Evolutionary conservation across 2,797 vertebrate genomes (phyloP).

Genomic region (Sebastes jordani): DNA sequence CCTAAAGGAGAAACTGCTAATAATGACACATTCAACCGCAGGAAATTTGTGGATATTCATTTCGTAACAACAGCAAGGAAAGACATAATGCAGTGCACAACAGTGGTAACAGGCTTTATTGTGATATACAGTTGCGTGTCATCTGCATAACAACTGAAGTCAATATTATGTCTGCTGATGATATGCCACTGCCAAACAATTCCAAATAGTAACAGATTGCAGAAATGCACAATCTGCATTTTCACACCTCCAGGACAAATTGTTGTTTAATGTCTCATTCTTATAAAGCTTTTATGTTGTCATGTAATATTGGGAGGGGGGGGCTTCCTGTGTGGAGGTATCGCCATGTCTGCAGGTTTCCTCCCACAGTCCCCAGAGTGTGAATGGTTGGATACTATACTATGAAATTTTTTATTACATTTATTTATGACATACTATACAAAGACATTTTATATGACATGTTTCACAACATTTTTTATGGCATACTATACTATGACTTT

Average conservation of each 20-base stretch:
- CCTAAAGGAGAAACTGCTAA: neutral
- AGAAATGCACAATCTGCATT: neutral
- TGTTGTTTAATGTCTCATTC: no score
- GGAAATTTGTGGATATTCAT: neutral
- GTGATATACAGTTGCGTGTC: neutral
- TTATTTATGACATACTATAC: neutral
- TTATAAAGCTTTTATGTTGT: neutral
- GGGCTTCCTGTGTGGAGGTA: neutral
- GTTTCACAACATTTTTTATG: neutral
- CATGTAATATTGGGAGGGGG: fast-evolving
- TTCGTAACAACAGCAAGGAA: neutral
- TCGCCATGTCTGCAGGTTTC: neutral
- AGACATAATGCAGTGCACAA: neutral
- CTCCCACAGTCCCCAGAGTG: neutral
- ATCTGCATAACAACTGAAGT: neutral
- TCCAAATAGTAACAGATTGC: neutral
- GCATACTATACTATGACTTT: neutral
- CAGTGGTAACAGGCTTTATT: neutral
- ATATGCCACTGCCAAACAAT: neutral
- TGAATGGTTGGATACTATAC: constrained; percentile 9
- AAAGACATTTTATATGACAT: neutral
- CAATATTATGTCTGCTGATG: neutral
- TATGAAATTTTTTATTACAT: neutral
- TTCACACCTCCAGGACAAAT: neutral
- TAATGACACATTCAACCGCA: neutral